Evolutionary conservation across 2,888 invertebrate species (phyloP).

Genomic region (Biston stratarius): DNA sequence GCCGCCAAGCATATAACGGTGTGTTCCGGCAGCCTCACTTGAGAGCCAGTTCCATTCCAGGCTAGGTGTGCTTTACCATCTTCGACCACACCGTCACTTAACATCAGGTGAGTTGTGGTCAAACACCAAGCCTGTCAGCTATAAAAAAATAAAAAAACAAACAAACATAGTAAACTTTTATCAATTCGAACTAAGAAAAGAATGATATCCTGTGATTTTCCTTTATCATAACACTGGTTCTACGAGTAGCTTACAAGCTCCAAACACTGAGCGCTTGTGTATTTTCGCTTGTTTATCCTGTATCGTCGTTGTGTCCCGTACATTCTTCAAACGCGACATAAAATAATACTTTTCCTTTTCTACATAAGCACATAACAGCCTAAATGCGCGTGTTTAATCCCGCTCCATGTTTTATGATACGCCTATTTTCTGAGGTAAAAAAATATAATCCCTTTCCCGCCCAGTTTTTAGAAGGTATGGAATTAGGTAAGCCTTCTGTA

Average conservation of each 20-base stretch:
- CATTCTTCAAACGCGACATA: conserved; percentile 36
- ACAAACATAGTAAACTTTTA: no score
- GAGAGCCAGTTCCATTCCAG: no score
- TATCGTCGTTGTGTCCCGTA: conserved; percentile 8
- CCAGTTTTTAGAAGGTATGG: conserved; percentile 57
- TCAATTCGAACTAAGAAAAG: no score
- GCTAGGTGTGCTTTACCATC: no score
- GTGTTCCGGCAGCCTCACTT: no score
- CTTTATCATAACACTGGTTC: background rate
- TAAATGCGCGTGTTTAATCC: conserved; percentile 55
- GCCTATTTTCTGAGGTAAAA: conserved; percentile 64
- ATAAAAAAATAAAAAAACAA: no score
- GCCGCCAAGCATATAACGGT: no score
- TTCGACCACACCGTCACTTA: no score
- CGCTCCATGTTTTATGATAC: conserved; percentile 56
- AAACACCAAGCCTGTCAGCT: no score
- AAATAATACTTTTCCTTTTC: conserved; percentile 36
- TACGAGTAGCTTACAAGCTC: conserved; percentile 1
- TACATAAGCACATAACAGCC: conserved; percentile 39
- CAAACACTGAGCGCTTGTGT: conserved; percentile 6
- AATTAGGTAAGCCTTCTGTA: conserved; percentile 76
- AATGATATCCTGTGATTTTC: background rate
- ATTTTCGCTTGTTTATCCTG: conserved; percentile 15
- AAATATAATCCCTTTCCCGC: conserved; percentile 70
- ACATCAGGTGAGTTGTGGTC: no score